Evolutionary conservation across 1,140 invertebrate species (phyloP).

Genomic region (Venustaconcha ellipsiformis): DNA sequence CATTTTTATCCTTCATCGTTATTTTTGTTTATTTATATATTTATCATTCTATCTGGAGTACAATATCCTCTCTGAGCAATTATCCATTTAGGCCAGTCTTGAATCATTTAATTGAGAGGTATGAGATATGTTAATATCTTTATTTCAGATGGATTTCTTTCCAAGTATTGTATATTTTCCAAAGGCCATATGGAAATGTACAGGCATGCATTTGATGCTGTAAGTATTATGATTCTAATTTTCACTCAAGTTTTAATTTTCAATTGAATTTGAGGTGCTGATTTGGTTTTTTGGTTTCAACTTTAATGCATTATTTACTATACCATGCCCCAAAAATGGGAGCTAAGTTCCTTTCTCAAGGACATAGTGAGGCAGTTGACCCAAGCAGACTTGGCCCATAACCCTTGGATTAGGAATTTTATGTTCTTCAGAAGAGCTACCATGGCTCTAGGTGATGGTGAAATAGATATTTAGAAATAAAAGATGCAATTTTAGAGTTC

Average conservation of each 20-base stretch:
- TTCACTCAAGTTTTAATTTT: background rate
- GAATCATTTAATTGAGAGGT: background rate
- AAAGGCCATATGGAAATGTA: constrained; percentile 49
- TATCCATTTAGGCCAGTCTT: background rate
- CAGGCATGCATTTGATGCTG: constrained; percentile 56
- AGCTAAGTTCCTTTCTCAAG: too few relatives aligned
- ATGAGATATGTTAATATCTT: constrained; percentile 2
- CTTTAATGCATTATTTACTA: background rate
- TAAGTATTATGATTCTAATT: constrained; percentile 37
- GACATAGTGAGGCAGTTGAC: too few relatives aligned
- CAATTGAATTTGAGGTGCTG: too few relatives aligned
- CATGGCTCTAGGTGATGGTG: too few relatives aligned
- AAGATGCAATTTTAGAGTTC: too few relatives aligned
- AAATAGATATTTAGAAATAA: too few relatives aligned
- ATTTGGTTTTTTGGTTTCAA: too few relatives aligned
- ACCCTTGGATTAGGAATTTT: too few relatives aligned
- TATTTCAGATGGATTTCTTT: constrained; percentile 61
- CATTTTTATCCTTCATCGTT: background rate
- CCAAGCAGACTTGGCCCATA: too few relatives aligned
- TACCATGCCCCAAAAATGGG: too few relatives aligned
- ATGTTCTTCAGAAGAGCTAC: too few relatives aligned
- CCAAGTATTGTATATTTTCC: constrained; percentile 64
- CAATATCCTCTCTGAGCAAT: background rate
- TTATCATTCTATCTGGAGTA: background rate
- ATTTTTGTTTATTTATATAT: constrained; percentile 5